These are phyloP conservation scores for Brachylomia viminalis DNA, from an alignment of 2,888 invertebrate species.

Conservation along the genomic window DNA sequence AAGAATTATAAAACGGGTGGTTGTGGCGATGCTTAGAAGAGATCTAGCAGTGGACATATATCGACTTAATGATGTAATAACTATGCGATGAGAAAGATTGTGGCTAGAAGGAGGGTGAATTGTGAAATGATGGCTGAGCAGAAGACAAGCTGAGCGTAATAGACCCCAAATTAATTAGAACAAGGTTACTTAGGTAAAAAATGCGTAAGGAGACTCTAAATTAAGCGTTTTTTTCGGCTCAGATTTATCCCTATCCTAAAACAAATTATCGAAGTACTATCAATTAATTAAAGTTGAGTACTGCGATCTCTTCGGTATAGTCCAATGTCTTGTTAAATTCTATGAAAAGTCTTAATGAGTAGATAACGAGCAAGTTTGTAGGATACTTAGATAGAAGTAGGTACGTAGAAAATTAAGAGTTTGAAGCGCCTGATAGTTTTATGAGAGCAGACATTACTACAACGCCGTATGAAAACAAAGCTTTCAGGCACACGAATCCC, in stretches of 20 bases:
- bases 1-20: neutral
- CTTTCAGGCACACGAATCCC: slow-evolving; percentile 60
- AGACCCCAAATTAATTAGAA: neutral
- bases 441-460: slow-evolving; percentile 57
- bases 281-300: neutral
- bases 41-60: no score
- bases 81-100: neutral
- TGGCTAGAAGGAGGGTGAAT: neutral
- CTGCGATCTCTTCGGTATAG: neutral
- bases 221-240: neutral
- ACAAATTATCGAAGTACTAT: neutral
- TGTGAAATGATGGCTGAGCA: neutral
- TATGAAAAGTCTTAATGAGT: neutral
- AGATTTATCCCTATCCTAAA: neutral
- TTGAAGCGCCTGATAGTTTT: slow-evolving; percentile 57
- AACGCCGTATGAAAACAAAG: slow-evolving; percentile 44
- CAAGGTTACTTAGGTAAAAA: neutral
- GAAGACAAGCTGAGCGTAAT: neutral
- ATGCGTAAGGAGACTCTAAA: neutral
- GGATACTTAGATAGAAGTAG: neutral
- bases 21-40: no score
- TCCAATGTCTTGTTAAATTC: neutral
- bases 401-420: neutral
- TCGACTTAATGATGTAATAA: neutral
- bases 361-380: neutral